Evolutionary conservation across 2,888 invertebrate genomes (phyloP).

Genomic region (Epinotia demarniana): DNA sequence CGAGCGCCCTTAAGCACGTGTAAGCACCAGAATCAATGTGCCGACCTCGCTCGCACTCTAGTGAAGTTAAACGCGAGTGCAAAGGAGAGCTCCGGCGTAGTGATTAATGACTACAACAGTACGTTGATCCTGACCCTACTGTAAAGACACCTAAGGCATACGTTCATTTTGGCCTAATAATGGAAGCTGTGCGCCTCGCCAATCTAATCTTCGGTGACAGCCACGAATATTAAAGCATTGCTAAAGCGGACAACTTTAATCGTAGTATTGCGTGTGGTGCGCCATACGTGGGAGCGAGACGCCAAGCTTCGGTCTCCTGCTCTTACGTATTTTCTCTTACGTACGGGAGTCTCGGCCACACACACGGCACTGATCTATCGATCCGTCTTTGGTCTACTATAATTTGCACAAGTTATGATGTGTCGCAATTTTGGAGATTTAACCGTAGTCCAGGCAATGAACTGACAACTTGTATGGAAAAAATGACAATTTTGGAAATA

Average conservation of each 20-base stretch:
- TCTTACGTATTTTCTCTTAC: neutral
- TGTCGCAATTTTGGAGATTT: no score
- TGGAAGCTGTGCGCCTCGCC: neutral
- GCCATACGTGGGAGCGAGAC: neutral
- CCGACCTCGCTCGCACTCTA: no score
- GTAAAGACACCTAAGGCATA: no score
- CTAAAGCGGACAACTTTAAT: neutral
- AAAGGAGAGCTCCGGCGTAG: no score
- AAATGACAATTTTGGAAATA: no score
- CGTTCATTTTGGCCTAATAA: neutral
- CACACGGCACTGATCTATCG: neutral
- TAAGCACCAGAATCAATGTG: no score
- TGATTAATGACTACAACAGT: neutral
- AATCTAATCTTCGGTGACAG: neutral
- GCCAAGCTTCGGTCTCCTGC: neutral
- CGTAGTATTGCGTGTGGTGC: neutral
- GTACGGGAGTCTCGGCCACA: no score
- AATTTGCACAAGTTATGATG: neutral
- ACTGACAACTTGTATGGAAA: no score
- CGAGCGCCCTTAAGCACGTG: no score
- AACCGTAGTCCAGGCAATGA: no score
- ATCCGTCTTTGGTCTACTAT: neutral
- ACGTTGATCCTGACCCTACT: no score
- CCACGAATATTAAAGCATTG: neutral
- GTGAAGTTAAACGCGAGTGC: no score